These are phyloP conservation scores for Meganola albula DNA, from an alignment of 2,888 invertebrate genomes.

Conservation along the genomic window DNA sequence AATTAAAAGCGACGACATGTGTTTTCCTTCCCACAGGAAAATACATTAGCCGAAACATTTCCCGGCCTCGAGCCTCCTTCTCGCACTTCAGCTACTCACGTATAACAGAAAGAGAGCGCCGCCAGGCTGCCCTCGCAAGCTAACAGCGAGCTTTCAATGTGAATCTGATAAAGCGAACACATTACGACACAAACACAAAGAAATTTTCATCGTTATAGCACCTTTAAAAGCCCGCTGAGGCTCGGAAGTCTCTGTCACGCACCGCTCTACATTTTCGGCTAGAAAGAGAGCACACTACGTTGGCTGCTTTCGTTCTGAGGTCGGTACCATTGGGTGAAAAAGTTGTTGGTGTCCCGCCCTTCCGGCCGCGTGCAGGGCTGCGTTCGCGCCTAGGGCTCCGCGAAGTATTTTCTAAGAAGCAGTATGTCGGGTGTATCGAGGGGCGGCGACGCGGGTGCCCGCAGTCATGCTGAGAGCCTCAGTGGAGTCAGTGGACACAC, in stretches of 20 bases:
- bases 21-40: constrained; percentile 78
- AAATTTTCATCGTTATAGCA: constrained; percentile 62
- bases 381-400: constrained; percentile 58
- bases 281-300: constrained; percentile 41
- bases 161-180: constrained; percentile 75
- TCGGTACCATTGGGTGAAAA: constrained; percentile 64
- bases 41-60: constrained; percentile 74
- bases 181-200: constrained; percentile 71
- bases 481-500: constrained; percentile 71
- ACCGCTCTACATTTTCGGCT: constrained; percentile 8
- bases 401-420: constrained; percentile 67
- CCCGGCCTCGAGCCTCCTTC: constrained; percentile 45
- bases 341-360: constrained; percentile 65
- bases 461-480: constrained; percentile 77
- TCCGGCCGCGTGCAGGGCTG: constrained; percentile 53
- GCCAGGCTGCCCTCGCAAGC: constrained; percentile 62
- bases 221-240: constrained; percentile 35
- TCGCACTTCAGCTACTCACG: constrained; percentile 29
- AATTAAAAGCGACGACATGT: constrained; percentile 77
- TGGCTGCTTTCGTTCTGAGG: constrained; percentile 24
- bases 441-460: constrained; percentile 75
- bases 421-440: constrained; percentile 68
- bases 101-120: constrained; percentile 37
- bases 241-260: constrained; percentile 35
- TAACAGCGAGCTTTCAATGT: constrained; percentile 74